Percentiles rank a stretch among this genome's conserved stretches.
Evolutionary conservation across 2,113 vertebrate species (phyloP).

Genomic region (Noturus placidus): DNA sequence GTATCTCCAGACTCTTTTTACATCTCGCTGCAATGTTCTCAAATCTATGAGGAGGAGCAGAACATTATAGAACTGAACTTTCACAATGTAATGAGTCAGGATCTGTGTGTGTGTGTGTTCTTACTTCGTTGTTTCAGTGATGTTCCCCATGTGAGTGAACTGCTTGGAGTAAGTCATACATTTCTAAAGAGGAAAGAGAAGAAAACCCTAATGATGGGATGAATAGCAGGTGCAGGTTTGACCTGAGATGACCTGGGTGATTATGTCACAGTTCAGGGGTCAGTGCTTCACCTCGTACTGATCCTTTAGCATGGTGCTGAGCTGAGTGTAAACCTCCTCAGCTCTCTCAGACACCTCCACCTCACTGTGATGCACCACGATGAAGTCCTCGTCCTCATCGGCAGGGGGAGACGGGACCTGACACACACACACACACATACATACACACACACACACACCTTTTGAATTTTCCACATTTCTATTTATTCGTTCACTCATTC

Average conservation of each 20-base stretch:
- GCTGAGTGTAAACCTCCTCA: slow-evolving; percentile 84
- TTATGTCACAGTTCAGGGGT: background rate
- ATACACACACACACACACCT: background rate
- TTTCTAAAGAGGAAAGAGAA: slow-evolving; percentile 73
- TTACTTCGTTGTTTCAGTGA: slow-evolving; percentile 89
- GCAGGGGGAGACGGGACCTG: slow-evolving; percentile 89
- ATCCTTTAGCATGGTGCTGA: slow-evolving; percentile 85
- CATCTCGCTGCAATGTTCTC: slow-evolving; percentile 89
- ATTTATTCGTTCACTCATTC: background rate
- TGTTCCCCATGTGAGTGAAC: slow-evolving; percentile 91
- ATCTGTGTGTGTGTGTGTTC: slow-evolving; percentile 18
- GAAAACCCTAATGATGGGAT: background rate
- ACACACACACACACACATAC: background rate
- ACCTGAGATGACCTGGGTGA: background rate
- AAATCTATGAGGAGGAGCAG: slow-evolving; percentile 72
- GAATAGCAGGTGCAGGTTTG: background rate
- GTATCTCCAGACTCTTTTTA: slow-evolving; percentile 86
- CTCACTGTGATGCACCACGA: slow-evolving; percentile 89
- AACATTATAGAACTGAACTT: background rate
- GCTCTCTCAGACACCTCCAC: slow-evolving; percentile 83
- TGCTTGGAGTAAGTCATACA: slow-evolving; percentile 91
- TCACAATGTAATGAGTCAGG: background rate
- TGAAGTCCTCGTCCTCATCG: slow-evolving; percentile 90
- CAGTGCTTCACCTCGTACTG: slow-evolving; percentile 80
- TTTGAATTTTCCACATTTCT: background rate